A percentile compares a stretch with the other conserved stretches of the same genome.
phyloP scores from a whole-genome alignment of 1,140 invertebrate species.

The Drosophila azteca region DNA sequence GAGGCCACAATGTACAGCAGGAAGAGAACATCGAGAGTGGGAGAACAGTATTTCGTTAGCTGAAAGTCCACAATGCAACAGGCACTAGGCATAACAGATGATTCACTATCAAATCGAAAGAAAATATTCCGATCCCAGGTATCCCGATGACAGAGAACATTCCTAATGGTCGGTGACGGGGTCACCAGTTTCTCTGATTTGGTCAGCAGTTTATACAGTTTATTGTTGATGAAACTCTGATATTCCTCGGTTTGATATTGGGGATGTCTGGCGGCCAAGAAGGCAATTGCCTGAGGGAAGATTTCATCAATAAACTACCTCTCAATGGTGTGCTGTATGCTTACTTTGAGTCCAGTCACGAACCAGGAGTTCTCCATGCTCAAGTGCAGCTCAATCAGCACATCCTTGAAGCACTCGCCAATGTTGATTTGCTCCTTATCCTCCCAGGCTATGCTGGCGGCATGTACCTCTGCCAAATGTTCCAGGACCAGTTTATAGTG shows the following conservation, averaged over 20 bases:
- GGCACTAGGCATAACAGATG: constrained; percentile 63
- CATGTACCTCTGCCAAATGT: constrained; percentile 82
- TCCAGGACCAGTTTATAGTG: constrained; percentile 78
- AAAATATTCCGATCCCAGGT: constrained; percentile 87
- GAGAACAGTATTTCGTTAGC: constrained; percentile 85
- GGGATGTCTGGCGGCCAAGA: constrained; percentile 54
- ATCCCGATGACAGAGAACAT: constrained; percentile 87
- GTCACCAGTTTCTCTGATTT: constrained; percentile 57
- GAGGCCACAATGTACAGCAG: constrained; percentile 63
- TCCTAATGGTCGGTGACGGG: constrained; percentile 66
- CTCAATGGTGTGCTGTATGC: not conserved
- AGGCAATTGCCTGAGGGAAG: constrained; percentile 49
- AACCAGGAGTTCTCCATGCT: constrained; percentile 60
- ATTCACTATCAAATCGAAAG: constrained; percentile 84
- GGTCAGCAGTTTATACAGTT: constrained; percentile 67
- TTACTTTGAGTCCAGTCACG: constrained; percentile 60
- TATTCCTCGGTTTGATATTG: constrained; percentile 53
- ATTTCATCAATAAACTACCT: not conserved
- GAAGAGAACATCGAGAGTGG: constrained; percentile 85
- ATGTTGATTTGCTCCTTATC: constrained; percentile 62
- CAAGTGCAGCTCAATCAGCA: constrained; percentile 48
- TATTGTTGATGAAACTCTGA: constrained; percentile 63
- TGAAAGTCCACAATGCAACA: constrained; percentile 87
- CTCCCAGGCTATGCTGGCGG: constrained; percentile 81
- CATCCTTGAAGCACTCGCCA: constrained; percentile 71